Base-by-base conservation (phyloP, 2,888 invertebrate genomes). In the Phortica okadai region DNA sequence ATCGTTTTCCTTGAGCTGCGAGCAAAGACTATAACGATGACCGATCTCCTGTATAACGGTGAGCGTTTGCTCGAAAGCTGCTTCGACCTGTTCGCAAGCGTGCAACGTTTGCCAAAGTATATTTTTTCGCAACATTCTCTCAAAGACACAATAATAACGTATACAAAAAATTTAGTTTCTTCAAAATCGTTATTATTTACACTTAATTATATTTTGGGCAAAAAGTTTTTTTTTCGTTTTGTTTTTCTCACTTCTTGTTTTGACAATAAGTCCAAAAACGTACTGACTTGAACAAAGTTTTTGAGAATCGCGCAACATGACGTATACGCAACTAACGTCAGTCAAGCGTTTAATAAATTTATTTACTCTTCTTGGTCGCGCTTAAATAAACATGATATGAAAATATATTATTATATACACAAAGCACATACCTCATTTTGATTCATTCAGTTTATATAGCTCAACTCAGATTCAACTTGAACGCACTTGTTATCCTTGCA, bases 21-120 rank as follows among this genome's bases (percentile, higher is more conserved):
- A 74, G 0, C 80, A 54, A n/a, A 59, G 21, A 11, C 59, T 44
- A 64, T 86, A 82, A 1, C 88, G 85, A 11, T 56, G 62, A 41
- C 73, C 74, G 0, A 85, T 83, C 6, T 78, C 45, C 2, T 75
- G 59, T 6, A 85, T 83, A 0, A 70, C 77, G 0, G 66, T 70
- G 0, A 85, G 50, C 0, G 84, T 80, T n/a, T 77, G 44, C 7
- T 78, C 16, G n/a, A 85, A 86, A 6, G 77, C 56, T 6, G 76
- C 16, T 42, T 85, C 81, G 42, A 82, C 73, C 59, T 85, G 76
- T 0, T 85, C 82, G 21, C 80, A 74, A 5, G 80, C 85, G 0
- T 77, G 70, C 50, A 88, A 74, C 6, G 84, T 84, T 8, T 77
- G 64, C 77, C 75, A 70, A 42, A 86, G 70, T 41, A 79, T 70